Conservation (phyloP, 2,113 vertebrate species). For the Copsychus sechellarum region DNA sequence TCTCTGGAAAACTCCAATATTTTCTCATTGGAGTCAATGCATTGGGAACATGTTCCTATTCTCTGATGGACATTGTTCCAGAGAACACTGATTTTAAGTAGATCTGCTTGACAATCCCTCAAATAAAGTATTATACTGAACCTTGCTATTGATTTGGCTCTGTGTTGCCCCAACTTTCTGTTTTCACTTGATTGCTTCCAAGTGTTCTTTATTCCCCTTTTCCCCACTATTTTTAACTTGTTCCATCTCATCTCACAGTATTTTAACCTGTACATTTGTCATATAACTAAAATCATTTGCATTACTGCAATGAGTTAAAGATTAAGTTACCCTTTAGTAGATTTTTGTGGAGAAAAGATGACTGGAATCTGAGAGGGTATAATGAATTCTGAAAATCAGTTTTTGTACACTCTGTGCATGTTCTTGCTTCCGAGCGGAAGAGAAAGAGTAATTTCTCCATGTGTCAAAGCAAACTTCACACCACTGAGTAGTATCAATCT, state of each 20-base stretch:
- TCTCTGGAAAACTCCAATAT: background rate
- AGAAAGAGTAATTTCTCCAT: slow-evolving; percentile 26
- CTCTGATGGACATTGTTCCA: background rate
- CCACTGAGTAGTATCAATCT: slow-evolving; percentile 14
- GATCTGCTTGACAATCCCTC: background rate
- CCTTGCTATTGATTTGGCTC: background rate
- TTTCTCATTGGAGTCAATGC: background rate
- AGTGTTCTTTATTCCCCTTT: background rate
- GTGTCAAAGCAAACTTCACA: slow-evolving; percentile 20
- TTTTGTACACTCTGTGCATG: background rate
- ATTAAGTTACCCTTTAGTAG: background rate
- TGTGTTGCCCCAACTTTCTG: background rate
- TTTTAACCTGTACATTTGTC: background rate
- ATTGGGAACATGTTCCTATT: background rate
- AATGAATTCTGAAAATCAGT: background rate
- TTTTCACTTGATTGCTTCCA: background rate
- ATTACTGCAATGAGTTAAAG: background rate
- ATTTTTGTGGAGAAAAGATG: background rate
- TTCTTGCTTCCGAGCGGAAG: background rate
- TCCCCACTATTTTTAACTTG: background rate
- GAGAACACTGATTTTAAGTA: background rate
- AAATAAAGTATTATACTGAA: background rate
- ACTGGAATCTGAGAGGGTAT: background rate
- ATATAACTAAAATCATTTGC: background rate
- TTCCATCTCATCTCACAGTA: background rate